Conservation (phyloP, 1,140 invertebrate species). For the Magallana angulata region DNA sequence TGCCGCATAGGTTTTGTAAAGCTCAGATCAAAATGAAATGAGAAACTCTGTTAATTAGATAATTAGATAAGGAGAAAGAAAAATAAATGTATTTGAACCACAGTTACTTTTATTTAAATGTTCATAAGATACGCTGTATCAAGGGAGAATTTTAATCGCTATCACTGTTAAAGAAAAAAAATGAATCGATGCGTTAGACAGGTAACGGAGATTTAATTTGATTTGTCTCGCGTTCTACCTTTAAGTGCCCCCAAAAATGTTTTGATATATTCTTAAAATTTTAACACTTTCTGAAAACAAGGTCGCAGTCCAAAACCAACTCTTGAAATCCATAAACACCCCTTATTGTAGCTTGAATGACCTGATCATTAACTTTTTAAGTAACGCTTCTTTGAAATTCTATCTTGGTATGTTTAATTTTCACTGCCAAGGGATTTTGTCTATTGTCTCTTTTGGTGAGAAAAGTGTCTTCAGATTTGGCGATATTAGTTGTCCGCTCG, state of each 20-base stretch:
- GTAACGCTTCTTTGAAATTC: not conserved
- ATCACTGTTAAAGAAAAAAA: too few species aligned
- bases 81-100: too few species aligned
- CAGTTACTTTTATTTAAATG: too few species aligned
- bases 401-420: not conserved
- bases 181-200: too few species aligned
- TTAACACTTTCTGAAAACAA: slow-evolving; percentile 16
- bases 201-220: too few species aligned
- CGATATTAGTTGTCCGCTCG: not conserved
- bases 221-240: not conserved
- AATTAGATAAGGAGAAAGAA: too few species aligned
- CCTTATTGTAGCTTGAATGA: not conserved
- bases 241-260: not conserved
- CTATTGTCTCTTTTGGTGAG: not conserved
- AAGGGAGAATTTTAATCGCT: too few species aligned
- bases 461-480: not conserved
- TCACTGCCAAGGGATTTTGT: not conserved
- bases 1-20: too few species aligned
- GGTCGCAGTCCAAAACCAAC: slow-evolving; percentile 12
- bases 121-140: too few species aligned
- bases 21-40: too few species aligned
- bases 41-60: too few species aligned
- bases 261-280: slow-evolving; percentile 9
- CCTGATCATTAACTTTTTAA: slow-evolving; percentile 22
- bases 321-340: slow-evolving; percentile 1